phyloP scores from a whole-genome alignment of 2,113 vertebrate genomes.

The Anthoscopus minutus region DNA sequence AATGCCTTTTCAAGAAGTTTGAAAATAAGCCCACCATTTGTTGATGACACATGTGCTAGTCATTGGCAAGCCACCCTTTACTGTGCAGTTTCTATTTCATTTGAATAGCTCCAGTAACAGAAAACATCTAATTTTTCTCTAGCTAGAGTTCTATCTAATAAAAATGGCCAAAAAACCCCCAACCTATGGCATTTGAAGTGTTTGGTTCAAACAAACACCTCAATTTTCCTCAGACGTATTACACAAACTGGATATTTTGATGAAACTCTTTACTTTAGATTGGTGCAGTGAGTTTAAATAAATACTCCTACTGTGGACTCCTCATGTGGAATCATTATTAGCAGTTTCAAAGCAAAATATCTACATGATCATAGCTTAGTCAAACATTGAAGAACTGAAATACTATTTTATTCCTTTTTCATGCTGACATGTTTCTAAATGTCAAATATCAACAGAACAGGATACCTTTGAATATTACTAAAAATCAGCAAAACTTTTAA shows the following conservation, averaged over 20 bases:
- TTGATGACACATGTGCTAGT: not conserved
- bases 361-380: not conserved
- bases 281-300: not conserved
- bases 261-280: not conserved
- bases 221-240: not conserved
- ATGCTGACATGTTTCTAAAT: not conserved
- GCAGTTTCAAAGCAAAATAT: not conserved
- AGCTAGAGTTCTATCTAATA: not conserved
- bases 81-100: not conserved
- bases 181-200: not conserved
- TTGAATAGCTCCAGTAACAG: not conserved
- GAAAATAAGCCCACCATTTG: not conserved
- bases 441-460: not conserved
- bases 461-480: not conserved
- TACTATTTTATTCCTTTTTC: not conserved
- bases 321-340: not conserved
- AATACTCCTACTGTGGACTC: not conserved
- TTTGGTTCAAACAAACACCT: not conserved
- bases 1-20: not conserved
- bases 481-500: not conserved
- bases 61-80: not conserved
- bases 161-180: accelerated
- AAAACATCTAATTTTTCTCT: not conserved
- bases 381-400: not conserved
- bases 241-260: not conserved